A percentile compares a stretch with the other conserved stretches of the same genome.
phyloP scores from a whole-genome alignment of 2,797 vertebrate genomes.

The Limnodromus scolopaceus region DNA sequence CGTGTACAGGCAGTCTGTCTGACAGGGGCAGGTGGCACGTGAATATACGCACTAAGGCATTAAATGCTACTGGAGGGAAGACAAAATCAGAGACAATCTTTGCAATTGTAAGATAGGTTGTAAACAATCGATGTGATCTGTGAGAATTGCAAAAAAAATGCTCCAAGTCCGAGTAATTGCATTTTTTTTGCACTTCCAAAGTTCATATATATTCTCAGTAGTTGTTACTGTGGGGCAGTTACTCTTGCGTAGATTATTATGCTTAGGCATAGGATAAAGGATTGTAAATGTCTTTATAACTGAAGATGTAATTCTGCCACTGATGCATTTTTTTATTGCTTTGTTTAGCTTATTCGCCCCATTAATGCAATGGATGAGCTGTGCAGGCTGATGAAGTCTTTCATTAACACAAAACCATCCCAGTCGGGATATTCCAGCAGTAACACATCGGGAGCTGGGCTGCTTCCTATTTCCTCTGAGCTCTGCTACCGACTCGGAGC shows the following conservation, averaged over 20 bases:
- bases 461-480: conserved; percentile 92
- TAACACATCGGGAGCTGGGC: conserved; percentile 84
- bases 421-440: conserved; percentile 68
- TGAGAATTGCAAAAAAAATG: background rate
- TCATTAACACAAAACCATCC: conserved; percentile 80
- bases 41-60: background rate
- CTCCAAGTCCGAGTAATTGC: background rate
- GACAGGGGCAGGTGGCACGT: background rate
- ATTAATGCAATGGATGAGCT: conserved; percentile 98
- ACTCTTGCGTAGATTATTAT: background rate
- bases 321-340: background rate
- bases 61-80: background rate
- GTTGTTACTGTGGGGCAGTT: background rate
- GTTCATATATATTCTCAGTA: background rate
- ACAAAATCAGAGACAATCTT: background rate
- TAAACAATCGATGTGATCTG: background rate
- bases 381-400: conserved; percentile 93
- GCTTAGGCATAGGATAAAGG: background rate
- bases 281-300: background rate
- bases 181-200: background rate
- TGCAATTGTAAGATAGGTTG: background rate
- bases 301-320: background rate
- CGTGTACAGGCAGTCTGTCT: background rate
- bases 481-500: conserved; percentile 96
- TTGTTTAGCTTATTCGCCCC: conserved; percentile 90